Evolutionary conservation across 2,888 invertebrate species (phyloP).

Genomic region (Aphodius sticticus): DNA sequence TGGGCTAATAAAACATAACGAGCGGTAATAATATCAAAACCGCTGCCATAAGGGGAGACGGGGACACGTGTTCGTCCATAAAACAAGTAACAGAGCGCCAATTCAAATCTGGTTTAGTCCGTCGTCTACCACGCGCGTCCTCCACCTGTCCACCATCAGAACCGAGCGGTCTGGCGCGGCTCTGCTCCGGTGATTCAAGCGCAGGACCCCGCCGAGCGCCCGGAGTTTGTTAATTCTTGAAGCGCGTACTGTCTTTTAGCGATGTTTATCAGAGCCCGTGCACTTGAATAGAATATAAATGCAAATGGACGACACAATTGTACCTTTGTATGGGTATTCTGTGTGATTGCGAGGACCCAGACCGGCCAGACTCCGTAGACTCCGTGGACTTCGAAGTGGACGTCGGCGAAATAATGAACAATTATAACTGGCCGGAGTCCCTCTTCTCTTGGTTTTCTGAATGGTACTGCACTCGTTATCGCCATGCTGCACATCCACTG

Average conservation of each 20-base stretch:
- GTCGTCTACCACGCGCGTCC: slow-evolving; percentile 29
- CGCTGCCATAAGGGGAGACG: slow-evolving; percentile 36
- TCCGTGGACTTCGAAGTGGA: slow-evolving; percentile 49
- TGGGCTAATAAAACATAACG: slow-evolving; percentile 45
- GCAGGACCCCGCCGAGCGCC: slow-evolving; percentile 7
- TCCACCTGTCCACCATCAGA: slow-evolving; percentile 6
- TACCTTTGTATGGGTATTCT: slow-evolving; percentile 59
- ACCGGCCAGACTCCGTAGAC: no score
- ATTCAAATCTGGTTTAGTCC: slow-evolving; percentile 51
- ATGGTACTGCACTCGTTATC: slow-evolving; percentile 21
- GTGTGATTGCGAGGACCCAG: slow-evolving; percentile 52
- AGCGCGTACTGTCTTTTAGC: slow-evolving; percentile 56
- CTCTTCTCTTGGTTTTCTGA: not conserved
- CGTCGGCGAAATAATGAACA: slow-evolving; percentile 61
- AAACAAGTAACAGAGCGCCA: slow-evolving; percentile 50
- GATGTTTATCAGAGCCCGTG: slow-evolving; percentile 57
- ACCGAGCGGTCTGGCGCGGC: not conserved
- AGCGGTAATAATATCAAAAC: slow-evolving; percentile 47
- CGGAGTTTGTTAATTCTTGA: slow-evolving; percentile 57
- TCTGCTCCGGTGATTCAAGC: slow-evolving; percentile 7
- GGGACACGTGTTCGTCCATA: slow-evolving; percentile 53
- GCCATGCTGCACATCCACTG: not conserved
- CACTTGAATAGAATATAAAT: slow-evolving; percentile 60
- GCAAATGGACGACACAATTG: slow-evolving; percentile 60
- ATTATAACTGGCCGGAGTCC: slow-evolving; percentile 52